Conservation (phyloP, 1,140 invertebrate species). For the Ceratitis capitata region DNA sequence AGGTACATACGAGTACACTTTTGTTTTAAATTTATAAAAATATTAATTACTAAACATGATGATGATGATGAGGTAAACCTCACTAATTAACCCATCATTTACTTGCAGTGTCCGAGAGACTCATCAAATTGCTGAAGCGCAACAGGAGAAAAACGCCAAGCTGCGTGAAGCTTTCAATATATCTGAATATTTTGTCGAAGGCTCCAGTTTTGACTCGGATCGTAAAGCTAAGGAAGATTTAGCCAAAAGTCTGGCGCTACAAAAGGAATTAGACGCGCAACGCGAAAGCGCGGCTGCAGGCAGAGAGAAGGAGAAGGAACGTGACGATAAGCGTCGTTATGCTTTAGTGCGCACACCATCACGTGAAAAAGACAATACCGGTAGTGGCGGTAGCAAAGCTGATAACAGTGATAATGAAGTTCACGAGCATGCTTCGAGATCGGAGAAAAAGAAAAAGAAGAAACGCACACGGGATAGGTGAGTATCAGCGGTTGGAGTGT, state of each 20-base stretch:
- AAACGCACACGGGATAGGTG: conserved; percentile 62
- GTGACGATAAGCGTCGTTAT: conserved; percentile 68
- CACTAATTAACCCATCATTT: not conserved
- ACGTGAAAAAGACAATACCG: conserved; percentile 54
- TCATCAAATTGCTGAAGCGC: conserved; percentile 95
- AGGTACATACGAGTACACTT: conserved; percentile 40
- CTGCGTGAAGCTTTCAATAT: conserved; percentile 95
- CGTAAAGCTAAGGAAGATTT: conserved; percentile 82
- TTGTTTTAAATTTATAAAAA: too few species aligned
- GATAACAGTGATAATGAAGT: conserved; percentile 56
- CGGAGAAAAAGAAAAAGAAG: conserved; percentile 69
- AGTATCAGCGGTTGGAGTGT: not conserved
- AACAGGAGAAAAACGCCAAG: conserved; percentile 93
- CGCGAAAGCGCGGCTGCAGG: conserved; percentile 61
- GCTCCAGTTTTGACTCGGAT: conserved; percentile 90
- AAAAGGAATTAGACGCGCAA: conserved; percentile 68
- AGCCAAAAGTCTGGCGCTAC: conserved; percentile 68
- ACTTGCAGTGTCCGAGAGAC: conserved; percentile 87
- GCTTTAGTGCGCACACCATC: conserved; percentile 74
- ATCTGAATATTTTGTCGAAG: conserved; percentile 92
- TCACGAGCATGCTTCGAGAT: conserved; percentile 57
- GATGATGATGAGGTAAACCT: too few species aligned
- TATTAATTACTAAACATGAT: too few species aligned
- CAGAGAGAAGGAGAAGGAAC: conserved; percentile 61
- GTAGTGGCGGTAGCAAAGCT: conserved; percentile 20